Conservation (phyloP, 2,113 vertebrate genomes). For the Callaeas wilsoni region DNA sequence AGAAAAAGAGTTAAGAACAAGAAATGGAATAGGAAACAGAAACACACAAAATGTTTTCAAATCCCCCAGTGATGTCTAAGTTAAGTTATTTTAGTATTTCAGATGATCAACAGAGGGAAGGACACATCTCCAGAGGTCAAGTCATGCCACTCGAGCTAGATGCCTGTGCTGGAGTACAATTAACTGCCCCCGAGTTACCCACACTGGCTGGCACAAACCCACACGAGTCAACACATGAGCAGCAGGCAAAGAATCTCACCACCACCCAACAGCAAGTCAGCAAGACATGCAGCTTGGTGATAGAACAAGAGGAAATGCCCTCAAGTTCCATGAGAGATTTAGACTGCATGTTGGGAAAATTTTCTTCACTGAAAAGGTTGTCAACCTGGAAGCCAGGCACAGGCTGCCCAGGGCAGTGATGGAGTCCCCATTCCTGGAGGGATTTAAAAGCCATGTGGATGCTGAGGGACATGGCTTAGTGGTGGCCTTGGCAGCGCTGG, state of each 20-base stretch:
- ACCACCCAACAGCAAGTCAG: not conserved
- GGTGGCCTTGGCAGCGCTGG: not conserved
- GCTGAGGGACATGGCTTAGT: rapidly evolving
- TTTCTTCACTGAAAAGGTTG: not conserved
- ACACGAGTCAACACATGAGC: not conserved
- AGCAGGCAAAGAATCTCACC: not conserved
- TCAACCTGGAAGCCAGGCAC: too few species aligned
- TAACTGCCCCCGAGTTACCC: not conserved
- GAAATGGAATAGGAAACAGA: not conserved
- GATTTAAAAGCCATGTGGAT: not conserved
- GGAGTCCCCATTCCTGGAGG: not conserved
- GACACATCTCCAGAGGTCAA: not conserved
- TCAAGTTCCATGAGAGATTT: not conserved
- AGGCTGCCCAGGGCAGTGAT: not conserved
- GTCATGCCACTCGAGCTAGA: not conserved
- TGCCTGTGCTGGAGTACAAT: not conserved
- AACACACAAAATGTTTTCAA: not conserved
- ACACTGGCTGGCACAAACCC: not conserved
- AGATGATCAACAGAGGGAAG: not conserved
- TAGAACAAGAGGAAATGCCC: not conserved
- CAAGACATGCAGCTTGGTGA: not conserved
- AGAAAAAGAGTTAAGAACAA: not conserved
- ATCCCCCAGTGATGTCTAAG: not conserved
- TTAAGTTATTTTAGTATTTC: not conserved
- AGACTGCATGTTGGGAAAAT: not conserved